phyloP scores from a whole-genome alignment of 2,888 invertebrate genomes.

The Machimus atricapillus region DNA sequence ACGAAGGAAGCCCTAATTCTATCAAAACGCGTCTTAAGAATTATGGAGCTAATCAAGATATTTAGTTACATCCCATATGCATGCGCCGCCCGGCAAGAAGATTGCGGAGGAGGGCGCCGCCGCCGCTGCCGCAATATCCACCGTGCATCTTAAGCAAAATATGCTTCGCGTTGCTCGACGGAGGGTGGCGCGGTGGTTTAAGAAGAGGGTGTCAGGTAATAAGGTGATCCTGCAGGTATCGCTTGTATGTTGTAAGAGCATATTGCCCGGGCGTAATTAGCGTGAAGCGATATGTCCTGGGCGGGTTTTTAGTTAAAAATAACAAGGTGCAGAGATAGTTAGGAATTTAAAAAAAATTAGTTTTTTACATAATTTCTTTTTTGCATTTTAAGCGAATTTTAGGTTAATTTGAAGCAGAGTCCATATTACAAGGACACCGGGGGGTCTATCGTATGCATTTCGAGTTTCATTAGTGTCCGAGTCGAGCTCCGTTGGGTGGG shows the following conservation, averaged over 20 bases:
- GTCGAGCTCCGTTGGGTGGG: not conserved
- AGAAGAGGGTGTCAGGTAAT: not conserved
- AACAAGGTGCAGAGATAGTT: not conserved
- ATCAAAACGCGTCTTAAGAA: conserved; percentile 41
- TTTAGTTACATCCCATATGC: conserved; percentile 38
- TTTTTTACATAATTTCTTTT: not conserved
- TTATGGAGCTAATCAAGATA: conserved; percentile 43
- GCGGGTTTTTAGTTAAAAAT: not conserved
- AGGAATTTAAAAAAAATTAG: not conserved
- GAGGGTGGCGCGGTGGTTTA: not conserved
- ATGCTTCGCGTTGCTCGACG: not conserved
- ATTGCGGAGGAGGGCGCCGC: not conserved
- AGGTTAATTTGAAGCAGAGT: not conserved
- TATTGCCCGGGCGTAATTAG: not conserved
- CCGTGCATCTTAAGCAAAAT: conserved; percentile 27
- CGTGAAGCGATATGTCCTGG: not conserved
- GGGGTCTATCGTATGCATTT: not conserved
- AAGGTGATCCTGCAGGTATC: conserved; percentile 19
- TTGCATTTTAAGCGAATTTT: not conserved
- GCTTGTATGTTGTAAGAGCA: not conserved
- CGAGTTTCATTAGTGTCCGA: not conserved
- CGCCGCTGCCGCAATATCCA: not conserved
- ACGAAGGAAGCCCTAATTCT: conserved; percentile 32
- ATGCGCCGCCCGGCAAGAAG: not conserved
- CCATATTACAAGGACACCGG: not conserved